Base-by-base conservation (phyloP, 2,113 vertebrate species). In the Nematolebias whitei region DNA sequence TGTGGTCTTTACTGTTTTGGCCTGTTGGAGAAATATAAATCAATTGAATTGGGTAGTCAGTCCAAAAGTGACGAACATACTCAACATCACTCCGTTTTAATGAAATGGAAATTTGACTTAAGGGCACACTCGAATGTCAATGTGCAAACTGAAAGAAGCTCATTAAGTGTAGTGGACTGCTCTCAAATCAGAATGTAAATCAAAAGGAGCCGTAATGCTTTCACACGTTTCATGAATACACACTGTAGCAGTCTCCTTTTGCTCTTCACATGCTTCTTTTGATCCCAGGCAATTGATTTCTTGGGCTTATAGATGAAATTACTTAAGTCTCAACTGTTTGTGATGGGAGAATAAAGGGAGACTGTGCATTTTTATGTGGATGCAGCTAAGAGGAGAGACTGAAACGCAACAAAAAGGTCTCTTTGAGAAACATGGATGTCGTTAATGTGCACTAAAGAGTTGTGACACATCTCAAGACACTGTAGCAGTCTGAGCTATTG, bases 81-180 rank as follows among this genome's bases (percentile, higher is more conserved):
- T 60, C 35, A 61, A 57, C 78, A 64, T 71, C 32, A 44, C 43
- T 69, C 57, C 11, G 45, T 68, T 80, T 66, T 71, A 74, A 76
- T 79, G 52, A 77, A 47, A 84, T 76, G 32, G 18, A 58, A 71
- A 79, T 86, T 70, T 75, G 49, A 5, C 54, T 68, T 74, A 53
- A 74, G 51, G 74, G 71, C 60, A 66, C 75, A 48, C 73, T 81
- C 61, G 50, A 60, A 57, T 77, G 68, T 73, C 75, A 79, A 41
- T 59, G 60, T 74, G 71, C 69, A 82, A 80, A 80, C 68, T 66
- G 68, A 83, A 81, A 63, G 68, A 68, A 73, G 61, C 76, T 83
- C 64, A 82, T 82, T 78, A 80, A 72, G 50, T 67, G 52, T 66
- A 61, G 64, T 78, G 59, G 71, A 65, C 57, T 51, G 56, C 40